Evolutionary conservation across 1,140 invertebrate genomes (phyloP), one percentile per base, ranked within the genome.

Genomic region (Armadillidium nasatum): DNA sequence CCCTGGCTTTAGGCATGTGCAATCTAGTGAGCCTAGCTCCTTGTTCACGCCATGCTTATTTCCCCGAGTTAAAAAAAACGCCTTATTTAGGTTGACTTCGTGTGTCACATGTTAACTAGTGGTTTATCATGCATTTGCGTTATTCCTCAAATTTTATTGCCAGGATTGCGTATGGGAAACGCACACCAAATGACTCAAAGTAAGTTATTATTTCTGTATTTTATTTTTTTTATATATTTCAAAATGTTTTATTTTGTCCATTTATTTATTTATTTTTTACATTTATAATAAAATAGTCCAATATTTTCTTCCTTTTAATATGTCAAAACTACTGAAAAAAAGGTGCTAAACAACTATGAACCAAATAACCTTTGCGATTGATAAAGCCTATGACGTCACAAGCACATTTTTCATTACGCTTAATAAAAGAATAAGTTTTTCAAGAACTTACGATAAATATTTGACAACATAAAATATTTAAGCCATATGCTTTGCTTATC

Each of bases 381-480:
- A 60, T 60, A 60, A 60, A 60, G 50, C 50, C 50, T 60, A 60
- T 60, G 50, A 60, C 50, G 50, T 60, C 50, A 60, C 50, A 60
- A 60, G 33, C 33, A 33, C 33, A 33, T 33, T 33, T 33, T 1
- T 33, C 33, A 33, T 33, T 33, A 33, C 1, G 6, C 33, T 33
- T 33, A 33, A 33, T n/a, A n/a, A n/a, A n/a, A 33, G 6, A 33
- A 33, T 6, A 33, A 33, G 33, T 33, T 33, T 33, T 33, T 33
- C 33, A 33, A 33, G 33, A 33, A 33, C 33, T 33, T 33, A 33
- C 1, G 33, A 33, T 33, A 33, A 33, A 33, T 33, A 3, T 33
- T 33, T 33, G 33, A 33, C 33, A 33, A 33, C n/a, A 33, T 33
- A 33, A 33, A 33, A 33, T 33, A 33, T 33, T 33, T 6, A 33